Evolutionary conservation across 1,140 invertebrate genomes (phyloP), one percentile per base, ranked within the genome.

Genomic region (Pissodes strobi): DNA sequence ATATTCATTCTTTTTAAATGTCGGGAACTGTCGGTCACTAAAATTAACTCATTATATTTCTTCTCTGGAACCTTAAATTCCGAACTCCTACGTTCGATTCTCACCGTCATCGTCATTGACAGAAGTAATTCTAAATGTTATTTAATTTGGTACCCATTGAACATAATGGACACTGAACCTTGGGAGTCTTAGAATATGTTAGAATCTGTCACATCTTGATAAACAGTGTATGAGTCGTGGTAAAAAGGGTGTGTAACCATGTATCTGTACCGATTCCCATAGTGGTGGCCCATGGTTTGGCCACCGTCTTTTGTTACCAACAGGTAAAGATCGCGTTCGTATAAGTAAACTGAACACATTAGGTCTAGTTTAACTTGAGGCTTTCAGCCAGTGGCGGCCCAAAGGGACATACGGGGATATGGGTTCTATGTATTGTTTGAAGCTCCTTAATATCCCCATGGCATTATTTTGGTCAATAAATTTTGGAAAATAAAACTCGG

Each of bases 251-350:
- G 53, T 57, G 53, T 57, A 57, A 57, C 53, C 53, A 57, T 25
- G 53, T 43, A 57, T 57, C 53, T 57, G 34, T 57, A 57, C 37
- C 18, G 37, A 43, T 57, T 57, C 53, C 53, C 53, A 57, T 57
- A 57, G 41, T 45, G 41, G 41, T 45, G 41, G 41, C 15, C 18
- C 12, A 18, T 18, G 39, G 41, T 21, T 18, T 45, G 41, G 17
- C 39, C 41, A 45, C 41, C 41, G 41, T 45, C 41, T 45, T 45
- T 45, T 45, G 41, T 45, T 17, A 45, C 18, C 15, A 18, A 18
- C 41, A 45, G 41, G 41, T 45, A 19, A 45, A 43, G 39, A 45
- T 45, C 15, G 41, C 15, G 41, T 5, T 1, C 0, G 5, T n/a
- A n/a, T n/a, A 45, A 45, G 19, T 9, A 45, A 21, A 45, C 1